Evolutionary conservation across 1,140 invertebrate genomes (phyloP).

Genomic region (Bacillus rossius): DNA sequence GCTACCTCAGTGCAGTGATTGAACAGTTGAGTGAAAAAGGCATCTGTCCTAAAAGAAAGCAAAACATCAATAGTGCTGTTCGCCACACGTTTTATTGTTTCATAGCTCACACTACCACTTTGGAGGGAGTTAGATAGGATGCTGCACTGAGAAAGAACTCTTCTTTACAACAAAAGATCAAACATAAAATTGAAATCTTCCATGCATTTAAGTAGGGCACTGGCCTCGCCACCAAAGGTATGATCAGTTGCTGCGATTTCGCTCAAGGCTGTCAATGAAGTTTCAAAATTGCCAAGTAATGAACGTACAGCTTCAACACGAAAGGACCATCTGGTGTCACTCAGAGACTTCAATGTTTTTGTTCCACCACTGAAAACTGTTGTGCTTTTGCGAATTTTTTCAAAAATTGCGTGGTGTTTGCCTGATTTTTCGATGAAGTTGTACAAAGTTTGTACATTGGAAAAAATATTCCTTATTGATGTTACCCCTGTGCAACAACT

Average conservation of each 20-base stretch:
- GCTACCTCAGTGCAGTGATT: no score
- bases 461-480: no score
- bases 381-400: slow-evolving; percentile 3
- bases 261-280: background rate
- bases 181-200: slow-evolving; percentile 9
- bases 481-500: no score
- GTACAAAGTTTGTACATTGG: no score
- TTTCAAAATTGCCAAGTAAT: background rate
- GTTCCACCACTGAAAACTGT: background rate
- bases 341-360: slow-evolving; percentile 6
- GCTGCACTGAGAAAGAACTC: slow-evolving; percentile 5
- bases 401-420: slow-evolving; percentile 4
- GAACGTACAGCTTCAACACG: slow-evolving; percentile 5
- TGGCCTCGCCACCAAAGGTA: slow-evolving; percentile 5
- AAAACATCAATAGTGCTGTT: background rate
- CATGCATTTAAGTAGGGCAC: background rate
- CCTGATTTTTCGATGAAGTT: background rate
- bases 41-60: slow-evolving; percentile 20
- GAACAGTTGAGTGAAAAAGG: no score
- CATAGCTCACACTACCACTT: slow-evolving; percentile 2
- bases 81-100: background rate
- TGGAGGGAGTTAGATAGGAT: slow-evolving; percentile 5
- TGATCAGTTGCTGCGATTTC: slow-evolving; percentile 2
- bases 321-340: slow-evolving; percentile 6
- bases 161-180: background rate